Percentiles rank a stretch among this genome's conserved stretches.
These are phyloP conservation scores for Scartelaos histophorus DNA, from an alignment of 2,113 vertebrate genomes.

Conservation along the genomic window DNA sequence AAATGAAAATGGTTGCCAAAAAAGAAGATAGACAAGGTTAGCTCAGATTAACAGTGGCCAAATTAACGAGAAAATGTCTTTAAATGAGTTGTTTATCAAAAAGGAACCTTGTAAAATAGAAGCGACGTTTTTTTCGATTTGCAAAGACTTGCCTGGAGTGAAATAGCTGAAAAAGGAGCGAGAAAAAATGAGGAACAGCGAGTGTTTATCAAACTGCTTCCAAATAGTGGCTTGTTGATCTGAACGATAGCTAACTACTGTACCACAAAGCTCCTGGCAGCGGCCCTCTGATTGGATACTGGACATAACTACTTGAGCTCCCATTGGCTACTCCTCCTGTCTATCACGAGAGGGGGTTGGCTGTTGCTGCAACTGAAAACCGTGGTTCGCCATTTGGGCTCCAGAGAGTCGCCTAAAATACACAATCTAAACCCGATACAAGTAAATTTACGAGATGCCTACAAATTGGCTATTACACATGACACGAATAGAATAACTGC, in stretches of 20 bases:
- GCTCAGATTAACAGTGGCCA: constrained; percentile 10
- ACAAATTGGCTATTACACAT: neutral
- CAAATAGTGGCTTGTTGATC: constrained; percentile 65
- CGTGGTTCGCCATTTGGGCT: constrained; percentile 64
- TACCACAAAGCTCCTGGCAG: constrained; percentile 46
- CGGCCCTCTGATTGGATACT: constrained; percentile 51
- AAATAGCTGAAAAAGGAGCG: constrained; percentile 35
- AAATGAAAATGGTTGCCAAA: constrained; percentile 17
- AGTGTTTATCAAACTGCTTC: constrained; percentile 68
- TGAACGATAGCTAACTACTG: constrained; percentile 37
- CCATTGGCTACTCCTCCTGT: constrained; percentile 42
- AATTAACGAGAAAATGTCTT: constrained; percentile 14
- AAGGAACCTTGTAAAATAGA: constrained; percentile 8
- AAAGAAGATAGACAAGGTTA: constrained; percentile 23
- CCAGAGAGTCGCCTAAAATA: constrained; percentile 5
- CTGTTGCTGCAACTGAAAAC: constrained; percentile 13
- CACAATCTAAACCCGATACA: neutral
- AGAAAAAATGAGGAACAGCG: constrained; percentile 40
- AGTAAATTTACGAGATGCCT: neutral
- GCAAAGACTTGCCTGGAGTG: constrained; percentile 30
- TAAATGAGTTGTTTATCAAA: constrained; percentile 16
- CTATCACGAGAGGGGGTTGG: constrained; percentile 17
- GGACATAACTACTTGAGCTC: neutral
- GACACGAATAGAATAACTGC: neutral
- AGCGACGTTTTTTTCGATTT: constrained; percentile 9